Evolutionary conservation across 35 echinoderm and acorn worm species (phyloP).

Genomic region (Heliocidaris erythrogramma): DNA sequence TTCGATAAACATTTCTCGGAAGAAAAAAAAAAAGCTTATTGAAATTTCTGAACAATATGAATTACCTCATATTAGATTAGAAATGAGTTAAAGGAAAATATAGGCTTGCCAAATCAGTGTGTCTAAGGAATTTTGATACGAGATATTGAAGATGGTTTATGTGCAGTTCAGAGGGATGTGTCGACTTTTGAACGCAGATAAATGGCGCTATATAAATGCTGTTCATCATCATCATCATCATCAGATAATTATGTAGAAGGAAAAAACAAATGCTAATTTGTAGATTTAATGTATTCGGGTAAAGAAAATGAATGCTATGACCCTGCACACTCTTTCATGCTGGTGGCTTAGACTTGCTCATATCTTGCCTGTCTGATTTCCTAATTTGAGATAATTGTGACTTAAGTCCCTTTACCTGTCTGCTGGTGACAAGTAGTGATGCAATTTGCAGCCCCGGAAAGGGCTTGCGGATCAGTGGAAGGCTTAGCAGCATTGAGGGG

Average conservation of each 20-base stretch:
- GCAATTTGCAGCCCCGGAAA: background rate
- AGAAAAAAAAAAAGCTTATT: too few species aligned
- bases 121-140: background rate
- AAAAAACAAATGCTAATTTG: background rate
- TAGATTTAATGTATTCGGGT: background rate
- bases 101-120: background rate
- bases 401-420: background rate
- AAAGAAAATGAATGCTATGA: background rate
- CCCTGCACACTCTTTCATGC: background rate
- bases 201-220: too few species aligned
- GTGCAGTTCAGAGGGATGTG: background rate
- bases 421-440: background rate
- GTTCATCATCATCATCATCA: too few species aligned
- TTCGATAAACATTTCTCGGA: too few species aligned
- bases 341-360: background rate
- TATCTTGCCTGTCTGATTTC: background rate
- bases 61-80: too few species aligned
- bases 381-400: background rate
- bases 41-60: too few species aligned
- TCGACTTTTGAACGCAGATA: constrained; percentile 16
- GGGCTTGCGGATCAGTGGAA: background rate
- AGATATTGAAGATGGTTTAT: background rate
- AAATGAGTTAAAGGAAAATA: too few species aligned
- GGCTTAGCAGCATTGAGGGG: background rate
- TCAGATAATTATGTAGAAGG: background rate